These are phyloP conservation scores for Margarornis squamiger DNA, from an alignment of 2,797 vertebrate genomes.

Conservation along the genomic window DNA sequence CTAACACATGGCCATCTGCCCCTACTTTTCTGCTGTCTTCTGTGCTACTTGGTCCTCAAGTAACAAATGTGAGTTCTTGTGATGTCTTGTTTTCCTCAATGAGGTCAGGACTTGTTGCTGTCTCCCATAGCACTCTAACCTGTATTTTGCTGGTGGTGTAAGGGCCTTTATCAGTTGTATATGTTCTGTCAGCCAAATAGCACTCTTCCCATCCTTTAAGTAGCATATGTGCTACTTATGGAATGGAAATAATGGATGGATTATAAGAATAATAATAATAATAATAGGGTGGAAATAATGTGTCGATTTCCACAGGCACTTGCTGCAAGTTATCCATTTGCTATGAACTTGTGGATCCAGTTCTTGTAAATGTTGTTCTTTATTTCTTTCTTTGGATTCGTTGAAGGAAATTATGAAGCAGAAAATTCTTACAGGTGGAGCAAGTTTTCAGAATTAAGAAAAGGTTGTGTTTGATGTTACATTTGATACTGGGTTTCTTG, in stretches of 20 bases:
- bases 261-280: not conserved
- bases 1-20: not conserved
- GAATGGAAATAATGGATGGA: not conserved
- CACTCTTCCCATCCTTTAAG: not conserved
- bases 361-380: not conserved
- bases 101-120: not conserved
- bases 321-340: not conserved
- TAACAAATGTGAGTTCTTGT: not conserved
- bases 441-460: not conserved
- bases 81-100: not conserved
- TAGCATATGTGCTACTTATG: not conserved
- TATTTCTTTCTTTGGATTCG: not conserved
- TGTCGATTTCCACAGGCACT: not conserved
- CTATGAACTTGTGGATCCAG: not conserved
- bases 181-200: not conserved
- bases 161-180: not conserved
- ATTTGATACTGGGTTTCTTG: not conserved
- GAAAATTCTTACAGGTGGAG: not conserved
- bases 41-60: not conserved
- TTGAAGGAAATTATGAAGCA: not conserved
- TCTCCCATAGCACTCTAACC: not conserved
- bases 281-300: not conserved
- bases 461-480: not conserved
- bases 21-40: not conserved
- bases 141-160: conserved; percentile 5